A percentile compares a stretch with the other conserved stretches of the same genome.
phyloP scores from a whole-genome alignment of 2,113 vertebrate species.

The Nerophis lumbriciformis region DNA sequence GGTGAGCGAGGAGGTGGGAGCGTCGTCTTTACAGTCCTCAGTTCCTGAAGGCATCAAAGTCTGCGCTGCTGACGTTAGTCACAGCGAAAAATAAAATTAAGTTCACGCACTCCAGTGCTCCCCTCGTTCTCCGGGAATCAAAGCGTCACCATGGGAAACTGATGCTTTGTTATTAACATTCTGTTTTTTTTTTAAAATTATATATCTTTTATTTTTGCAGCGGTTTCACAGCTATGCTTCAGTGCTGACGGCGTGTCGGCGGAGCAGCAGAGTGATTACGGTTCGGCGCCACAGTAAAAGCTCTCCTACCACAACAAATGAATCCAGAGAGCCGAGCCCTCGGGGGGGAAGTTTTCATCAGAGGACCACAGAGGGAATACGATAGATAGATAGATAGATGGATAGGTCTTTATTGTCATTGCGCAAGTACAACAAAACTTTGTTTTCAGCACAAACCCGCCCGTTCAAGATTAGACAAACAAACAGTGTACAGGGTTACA shows the following conservation, averaged over 20 bases:
- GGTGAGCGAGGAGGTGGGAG: not conserved
- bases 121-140: conserved; percentile 15
- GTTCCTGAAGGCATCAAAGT: conserved; percentile 19
- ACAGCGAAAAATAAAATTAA: conserved; percentile 11
- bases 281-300: conserved; percentile 40
- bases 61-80: conserved; percentile 23
- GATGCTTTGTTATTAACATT: conserved; percentile 37
- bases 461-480: too few species aligned
- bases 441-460: too few species aligned
- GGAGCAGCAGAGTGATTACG: conserved; percentile 46
- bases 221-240: conserved; percentile 4
- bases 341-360: conserved; percentile 41
- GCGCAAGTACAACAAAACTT: too few species aligned
- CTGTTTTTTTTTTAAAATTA: not conserved
- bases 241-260: conserved; percentile 22
- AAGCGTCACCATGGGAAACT: conserved; percentile 14
- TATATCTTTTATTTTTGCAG: not conserved
- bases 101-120: conserved; percentile 18
- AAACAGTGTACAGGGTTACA: too few species aligned
- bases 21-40: not conserved
- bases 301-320: conserved; percentile 52
- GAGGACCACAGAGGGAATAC: conserved; percentile 41
- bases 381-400: too few species aligned
- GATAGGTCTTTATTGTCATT: too few species aligned
- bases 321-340: conserved; percentile 37